phyloP scores from a whole-genome alignment of 2,113 vertebrate genomes.

The Tetraodon nigroviridis region DNA sequence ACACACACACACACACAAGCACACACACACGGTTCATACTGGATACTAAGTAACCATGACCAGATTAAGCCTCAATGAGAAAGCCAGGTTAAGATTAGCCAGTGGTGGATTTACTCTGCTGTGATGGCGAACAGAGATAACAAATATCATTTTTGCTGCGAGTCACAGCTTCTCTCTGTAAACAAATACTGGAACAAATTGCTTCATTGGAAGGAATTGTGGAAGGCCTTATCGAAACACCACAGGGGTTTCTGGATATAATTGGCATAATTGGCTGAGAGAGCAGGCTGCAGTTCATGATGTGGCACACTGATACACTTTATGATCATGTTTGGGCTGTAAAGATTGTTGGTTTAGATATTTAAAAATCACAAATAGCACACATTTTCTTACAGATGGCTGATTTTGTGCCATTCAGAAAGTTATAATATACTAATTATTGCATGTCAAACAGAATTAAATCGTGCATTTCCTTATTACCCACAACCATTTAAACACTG shows the following conservation, averaged over 20 bases:
- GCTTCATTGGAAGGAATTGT: conserved; percentile 69
- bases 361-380: conserved; percentile 14
- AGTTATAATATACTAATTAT: no score
- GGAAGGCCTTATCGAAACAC: conserved; percentile 72
- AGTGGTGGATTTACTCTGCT: conserved; percentile 60
- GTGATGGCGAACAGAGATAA: conserved; percentile 66
- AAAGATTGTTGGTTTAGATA: conserved; percentile 42
- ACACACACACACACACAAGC: conserved; percentile 18
- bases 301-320: conserved; percentile 59
- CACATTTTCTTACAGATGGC: neutral
- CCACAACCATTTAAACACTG: neutral
- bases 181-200: conserved; percentile 74
- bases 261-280: conserved; percentile 68
- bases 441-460: no score
- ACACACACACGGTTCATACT: conserved; percentile 12
- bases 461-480: neutral
- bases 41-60: conserved; percentile 66
- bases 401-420: neutral
- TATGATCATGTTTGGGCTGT: conserved; percentile 47
- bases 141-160: conserved; percentile 63
- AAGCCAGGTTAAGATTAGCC: conserved; percentile 70
- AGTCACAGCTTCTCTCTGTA: conserved; percentile 64
- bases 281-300: conserved; percentile 54
- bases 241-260: conserved; percentile 66
- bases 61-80: conserved; percentile 69